Evolutionary conservation across 2,888 invertebrate genomes (phyloP), one percentile per base, ranked within the genome.

Genomic region (Drosophila meridiana): DNA sequence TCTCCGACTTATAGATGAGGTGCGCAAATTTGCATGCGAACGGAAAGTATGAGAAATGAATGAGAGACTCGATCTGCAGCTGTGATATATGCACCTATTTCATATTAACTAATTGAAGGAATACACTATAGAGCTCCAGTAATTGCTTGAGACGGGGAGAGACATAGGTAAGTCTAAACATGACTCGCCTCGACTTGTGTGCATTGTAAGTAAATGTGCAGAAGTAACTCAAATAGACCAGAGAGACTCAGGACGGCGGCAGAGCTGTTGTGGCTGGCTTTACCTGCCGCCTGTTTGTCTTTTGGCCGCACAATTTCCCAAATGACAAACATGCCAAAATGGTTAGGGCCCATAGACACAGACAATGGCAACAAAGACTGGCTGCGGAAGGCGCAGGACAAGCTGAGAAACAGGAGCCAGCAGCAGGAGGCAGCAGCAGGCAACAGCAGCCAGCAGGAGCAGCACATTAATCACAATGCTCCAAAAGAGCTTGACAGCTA

Each of bases 241-340:
- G 9, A 13, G 38, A 38, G 26, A n/a, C 38, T 38, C 20, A 20
- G 32, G 8, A 20, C 55, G 65, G n/a, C 61, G 42, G 64, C 7
- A 45, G 64, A 47, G 14, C 56, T 52, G 57, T 50, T 43, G 68
- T 34, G 53, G 67, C 47, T 73, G 69, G 56, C 56, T 57, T 62
- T 87, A 85, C 82, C 82, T 83, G 82, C 86, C 72, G 85, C 73
- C 83, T 80, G 87, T 87, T 89, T 83, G 83, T 89, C 81, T 87
- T 87, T 89, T 73, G 69, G 78, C 90, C 78, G 89, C 88, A 84
- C 90, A 87, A 90, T 90, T 90, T 87, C 90, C 89, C 85, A 90
- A 87, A 87, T 87, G 90, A 90, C 90, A 87, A 87, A 90, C 87
- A 90, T 90, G 87, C 89, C 87, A 90, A 89, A 90, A 87, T 74